These are phyloP conservation scores for Epistrophe grossulariae DNA, from an alignment of 2,888 invertebrate genomes.

Conservation along the genomic window DNA sequence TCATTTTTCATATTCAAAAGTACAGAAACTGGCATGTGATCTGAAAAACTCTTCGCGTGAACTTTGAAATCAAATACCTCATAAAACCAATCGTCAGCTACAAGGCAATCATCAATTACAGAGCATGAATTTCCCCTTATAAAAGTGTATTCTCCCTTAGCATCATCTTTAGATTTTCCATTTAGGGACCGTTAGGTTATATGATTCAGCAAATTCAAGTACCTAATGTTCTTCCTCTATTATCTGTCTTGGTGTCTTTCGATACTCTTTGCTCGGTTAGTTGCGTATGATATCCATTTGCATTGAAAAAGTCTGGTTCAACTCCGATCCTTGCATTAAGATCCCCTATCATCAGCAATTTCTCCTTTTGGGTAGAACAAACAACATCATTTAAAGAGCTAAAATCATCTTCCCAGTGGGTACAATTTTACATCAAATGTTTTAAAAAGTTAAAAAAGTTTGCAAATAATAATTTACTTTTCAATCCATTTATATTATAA, in stretches of 20 bases:
- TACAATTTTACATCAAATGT: slow-evolving; percentile 9
- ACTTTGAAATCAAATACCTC: background rate
- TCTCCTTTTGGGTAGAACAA: background rate
- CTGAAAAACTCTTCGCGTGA: background rate
- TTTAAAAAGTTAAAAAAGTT: too few relatives aligned
- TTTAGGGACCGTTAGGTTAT: background rate
- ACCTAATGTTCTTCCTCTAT: too few relatives aligned
- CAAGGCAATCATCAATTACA: background rate
- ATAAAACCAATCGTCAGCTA: background rate
- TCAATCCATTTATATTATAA: too few relatives aligned
- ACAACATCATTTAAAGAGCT: background rate
- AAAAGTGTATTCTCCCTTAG: slow-evolving; percentile 1
- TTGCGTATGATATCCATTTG: background rate
- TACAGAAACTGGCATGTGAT: slow-evolving; percentile 17
- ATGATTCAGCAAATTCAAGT: background rate
- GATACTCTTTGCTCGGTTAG: background rate
- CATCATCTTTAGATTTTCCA: background rate
- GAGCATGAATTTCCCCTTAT: background rate
- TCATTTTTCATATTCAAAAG: background rate
- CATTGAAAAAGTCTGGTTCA: background rate
- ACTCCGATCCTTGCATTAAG: background rate
- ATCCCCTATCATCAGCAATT: background rate
- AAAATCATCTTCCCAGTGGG: background rate
- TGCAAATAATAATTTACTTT: too few relatives aligned
- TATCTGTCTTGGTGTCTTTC: too few relatives aligned